Evolutionary conservation across 2,797 vertebrate species (phyloP), one percentile per base, ranked within the genome.

Genomic region (Malacoraja senta): DNA sequence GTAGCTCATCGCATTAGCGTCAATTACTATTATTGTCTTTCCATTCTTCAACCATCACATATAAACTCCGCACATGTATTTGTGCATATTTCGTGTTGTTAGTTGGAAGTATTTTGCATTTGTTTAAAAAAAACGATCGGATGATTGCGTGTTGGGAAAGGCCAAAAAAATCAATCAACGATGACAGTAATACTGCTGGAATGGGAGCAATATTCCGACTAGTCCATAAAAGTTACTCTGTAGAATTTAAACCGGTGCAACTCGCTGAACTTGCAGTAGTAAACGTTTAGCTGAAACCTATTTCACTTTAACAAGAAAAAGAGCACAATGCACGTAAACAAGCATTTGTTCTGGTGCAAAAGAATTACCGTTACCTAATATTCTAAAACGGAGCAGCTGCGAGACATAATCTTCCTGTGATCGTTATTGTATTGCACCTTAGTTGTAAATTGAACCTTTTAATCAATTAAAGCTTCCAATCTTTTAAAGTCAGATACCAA

Each of bases 171-270:
- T 92, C 90, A 92, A 92, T 92, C 65, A 74, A 58, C 38, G 65
- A 91, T 91, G 88, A 72, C 65, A 38, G 88, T 44, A 38, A 92
- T 92, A 74, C 90, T 76, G 90, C 71, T 76, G 90, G 65, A 92
- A 76, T 44, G 90, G 90, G 90, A 92, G 38, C 71, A 29, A 76
- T 76, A 76, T 26, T 19, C 35, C 53, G 13, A 29, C 71, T 10
- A 76, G 90, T 53, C 35, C 24, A 19, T 74, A 74, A 53, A 92
- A 92, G 90, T 92, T 74, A 92, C 90, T 74, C 13, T 76, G 90
- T 44, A 76, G 71, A 53, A 53, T n/a, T 92, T 92, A 76, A 44
- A n/a, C 65, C 19, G 65, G 61, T 32, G n/a, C 63, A 68, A 35
- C 88, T 10, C 35, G 38, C 38, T 13, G 38, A 53, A 8, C 21